phyloP scores from a whole-genome alignment of 2,797 vertebrate genomes.

The Amniataba percoides region DNA sequence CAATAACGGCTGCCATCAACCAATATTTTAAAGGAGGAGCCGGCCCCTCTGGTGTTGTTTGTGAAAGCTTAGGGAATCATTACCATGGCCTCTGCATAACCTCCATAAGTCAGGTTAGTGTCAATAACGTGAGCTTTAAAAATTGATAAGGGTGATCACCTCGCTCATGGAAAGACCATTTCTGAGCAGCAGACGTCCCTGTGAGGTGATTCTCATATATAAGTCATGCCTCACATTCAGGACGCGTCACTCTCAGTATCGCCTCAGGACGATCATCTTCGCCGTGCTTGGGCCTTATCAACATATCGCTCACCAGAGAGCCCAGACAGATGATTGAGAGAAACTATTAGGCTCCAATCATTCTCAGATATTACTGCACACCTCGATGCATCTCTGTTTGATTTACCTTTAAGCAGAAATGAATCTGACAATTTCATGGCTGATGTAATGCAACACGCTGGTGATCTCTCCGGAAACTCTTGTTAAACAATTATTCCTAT shows the following conservation, averaged over 20 bases:
- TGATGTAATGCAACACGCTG: slow-evolving; percentile 10
- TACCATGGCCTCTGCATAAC: slow-evolving; percentile 81
- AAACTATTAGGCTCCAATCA: slow-evolving; percentile 53
- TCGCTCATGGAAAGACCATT: slow-evolving; percentile 68
- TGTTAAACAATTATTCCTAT: slow-evolving; percentile 48
- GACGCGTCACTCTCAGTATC: slow-evolving; percentile 52
- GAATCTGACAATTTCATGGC: slow-evolving; percentile 46
- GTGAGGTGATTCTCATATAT: slow-evolving; percentile 70
- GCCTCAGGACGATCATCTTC: slow-evolving; percentile 57
- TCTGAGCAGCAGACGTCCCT: slow-evolving; percentile 53
- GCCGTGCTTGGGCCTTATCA: slow-evolving; percentile 55
- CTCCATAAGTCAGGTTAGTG: slow-evolving; percentile 83
- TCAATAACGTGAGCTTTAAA: slow-evolving; percentile 86
- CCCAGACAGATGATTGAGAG: slow-evolving; percentile 48
- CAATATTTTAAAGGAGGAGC: slow-evolving; percentile 61
- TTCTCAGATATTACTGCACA: slow-evolving; percentile 42
- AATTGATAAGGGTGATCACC: slow-evolving; percentile 83
- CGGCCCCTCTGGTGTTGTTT: slow-evolving; percentile 56
- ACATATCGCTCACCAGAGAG: slow-evolving; percentile 50
- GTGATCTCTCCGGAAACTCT: slow-evolving; percentile 12
- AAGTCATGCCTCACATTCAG: slow-evolving; percentile 64
- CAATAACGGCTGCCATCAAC: slow-evolving; percentile 51
- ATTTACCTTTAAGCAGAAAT: slow-evolving; percentile 53
- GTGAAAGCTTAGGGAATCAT: slow-evolving; percentile 77
- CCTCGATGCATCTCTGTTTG: slow-evolving; percentile 36